Evolutionary conservation across 2,797 vertebrate species (phyloP), one percentile per base, ranked within the genome.

Genomic region (Cichlasoma orientale): DNA sequence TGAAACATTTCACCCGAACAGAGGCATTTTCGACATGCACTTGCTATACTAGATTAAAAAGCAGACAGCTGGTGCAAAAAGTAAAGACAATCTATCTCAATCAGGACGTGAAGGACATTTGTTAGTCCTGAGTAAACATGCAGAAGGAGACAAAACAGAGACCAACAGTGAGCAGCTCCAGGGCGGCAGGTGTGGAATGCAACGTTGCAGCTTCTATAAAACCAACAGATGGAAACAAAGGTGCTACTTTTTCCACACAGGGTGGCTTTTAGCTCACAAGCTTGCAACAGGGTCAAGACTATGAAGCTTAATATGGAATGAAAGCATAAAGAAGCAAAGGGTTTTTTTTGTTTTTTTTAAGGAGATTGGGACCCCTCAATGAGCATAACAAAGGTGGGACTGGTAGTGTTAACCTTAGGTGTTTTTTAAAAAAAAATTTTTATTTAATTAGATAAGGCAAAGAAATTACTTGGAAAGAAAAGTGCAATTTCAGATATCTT

Each of bases 111-210:
- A 12, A 61, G 53, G 29, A 75, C 44, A 63, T 80, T 70, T 89
- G 88, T 89, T 88, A 70, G 90, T 82, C 33, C 79, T 87, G 69
- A 82, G 83, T 88, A 88, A 92, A 93, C 93, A 93, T 93, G 90
- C 92, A 83, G 41, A 58, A 0, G 77, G 78, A 78, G 71, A 86
- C 80, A 75, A 80, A 89, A 89, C 79, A 9, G 86, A 83, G 82
- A 91, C 88, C 85, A 81, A 91, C 87, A 90, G 54, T 47, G 80
- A 81, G 74, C 82, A 90, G 84, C 92, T 93, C 84, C 90, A 88
- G 80, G 92, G 92, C 85, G 87, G 89, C 93, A 92, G 92, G 91
- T 91, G 93, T 90, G 92, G 92, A 94, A 94, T 92, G 92, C 81
- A 86, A 82, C 89, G 75, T 74, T 10, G 29, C 78, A 76, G 61